phyloP scores from a whole-genome alignment of 2,113 vertebrate species.

The Anarrhichthys ocellatus region DNA sequence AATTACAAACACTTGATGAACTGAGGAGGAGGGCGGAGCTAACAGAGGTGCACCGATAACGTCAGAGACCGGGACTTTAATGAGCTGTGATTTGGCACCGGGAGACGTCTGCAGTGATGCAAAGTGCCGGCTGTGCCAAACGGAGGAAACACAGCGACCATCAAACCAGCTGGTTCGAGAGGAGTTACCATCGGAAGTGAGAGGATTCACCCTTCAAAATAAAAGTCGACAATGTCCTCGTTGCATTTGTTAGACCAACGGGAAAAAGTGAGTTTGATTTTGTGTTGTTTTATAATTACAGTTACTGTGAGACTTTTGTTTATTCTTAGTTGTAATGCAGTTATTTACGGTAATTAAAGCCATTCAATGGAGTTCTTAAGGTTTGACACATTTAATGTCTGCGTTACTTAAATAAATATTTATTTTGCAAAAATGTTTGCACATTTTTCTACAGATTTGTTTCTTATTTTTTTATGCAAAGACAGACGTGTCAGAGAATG shows the following conservation, averaged over 20 bases:
- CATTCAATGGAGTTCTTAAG: too few species aligned
- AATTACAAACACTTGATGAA: neutral
- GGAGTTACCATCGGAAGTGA: neutral
- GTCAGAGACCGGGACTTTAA: conserved; percentile 1
- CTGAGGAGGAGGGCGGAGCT: neutral
- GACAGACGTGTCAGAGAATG: too few species aligned
- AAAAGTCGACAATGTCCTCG: neutral
- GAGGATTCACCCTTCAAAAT: conserved; percentile 10
- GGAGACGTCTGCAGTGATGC: conserved; percentile 22
- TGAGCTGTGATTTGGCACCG: conserved; percentile 19
- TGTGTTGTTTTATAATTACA: neutral
- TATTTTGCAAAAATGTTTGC: too few species aligned
- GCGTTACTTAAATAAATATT: too few species aligned
- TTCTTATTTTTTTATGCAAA: too few species aligned
- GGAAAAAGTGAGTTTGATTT: neutral
- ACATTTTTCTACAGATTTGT: too few species aligned
- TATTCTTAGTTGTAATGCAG: too few species aligned
- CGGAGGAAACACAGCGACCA: neutral
- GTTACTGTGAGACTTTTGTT: neutral
- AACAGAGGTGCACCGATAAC: neutral
- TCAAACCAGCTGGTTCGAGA: neutral
- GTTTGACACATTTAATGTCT: too few species aligned
- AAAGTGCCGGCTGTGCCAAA: too few species aligned
- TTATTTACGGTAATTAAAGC: too few species aligned
- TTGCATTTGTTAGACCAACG: neutral